These are phyloP conservation scores for Vulpes vulpes DNA, from an alignment of 2,113 vertebrate genomes.

Conservation along the genomic window DNA sequence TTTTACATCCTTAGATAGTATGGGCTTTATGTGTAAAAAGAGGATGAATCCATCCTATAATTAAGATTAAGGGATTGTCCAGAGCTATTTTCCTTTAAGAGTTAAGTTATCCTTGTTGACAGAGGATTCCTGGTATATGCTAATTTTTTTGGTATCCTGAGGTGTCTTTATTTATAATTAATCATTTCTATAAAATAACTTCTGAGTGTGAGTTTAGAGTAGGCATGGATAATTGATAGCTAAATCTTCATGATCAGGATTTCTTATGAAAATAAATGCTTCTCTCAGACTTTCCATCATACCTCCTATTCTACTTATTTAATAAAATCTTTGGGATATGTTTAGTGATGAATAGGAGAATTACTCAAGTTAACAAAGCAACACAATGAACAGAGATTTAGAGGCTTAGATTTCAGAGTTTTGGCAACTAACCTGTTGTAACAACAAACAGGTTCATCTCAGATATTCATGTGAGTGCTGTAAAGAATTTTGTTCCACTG, in stretches of 20 bases:
- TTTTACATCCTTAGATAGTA: neutral
- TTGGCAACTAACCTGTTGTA: neutral
- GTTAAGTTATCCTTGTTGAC: neutral
- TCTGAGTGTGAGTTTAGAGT: neutral
- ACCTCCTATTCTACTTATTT: neutral
- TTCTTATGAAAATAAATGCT: conserved; percentile 59
- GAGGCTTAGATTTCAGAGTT: conserved; percentile 1
- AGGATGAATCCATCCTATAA: neutral
- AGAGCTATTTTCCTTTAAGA: neutral
- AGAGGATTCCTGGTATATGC: neutral
- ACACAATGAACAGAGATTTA: conserved; percentile 52
- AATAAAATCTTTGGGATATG: conserved; percentile 37
- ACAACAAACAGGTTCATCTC: conserved; percentile 42
- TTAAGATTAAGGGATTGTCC: neutral
- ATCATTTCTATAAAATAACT: conserved; percentile 16
- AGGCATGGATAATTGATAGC: neutral
- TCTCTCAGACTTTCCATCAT: neutral
- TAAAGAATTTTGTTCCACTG: conserved; percentile 1
- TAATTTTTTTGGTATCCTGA: neutral
- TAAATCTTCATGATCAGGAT: neutral
- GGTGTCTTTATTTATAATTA: neutral
- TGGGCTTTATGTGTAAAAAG: neutral
- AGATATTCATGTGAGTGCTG: neutral
- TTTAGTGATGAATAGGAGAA: conserved; percentile 49
- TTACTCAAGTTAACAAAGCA: conserved; percentile 54